Evolutionary conservation across 2,797 vertebrate genomes (phyloP).

Genomic region (Eurystomus glaucurus): DNA sequence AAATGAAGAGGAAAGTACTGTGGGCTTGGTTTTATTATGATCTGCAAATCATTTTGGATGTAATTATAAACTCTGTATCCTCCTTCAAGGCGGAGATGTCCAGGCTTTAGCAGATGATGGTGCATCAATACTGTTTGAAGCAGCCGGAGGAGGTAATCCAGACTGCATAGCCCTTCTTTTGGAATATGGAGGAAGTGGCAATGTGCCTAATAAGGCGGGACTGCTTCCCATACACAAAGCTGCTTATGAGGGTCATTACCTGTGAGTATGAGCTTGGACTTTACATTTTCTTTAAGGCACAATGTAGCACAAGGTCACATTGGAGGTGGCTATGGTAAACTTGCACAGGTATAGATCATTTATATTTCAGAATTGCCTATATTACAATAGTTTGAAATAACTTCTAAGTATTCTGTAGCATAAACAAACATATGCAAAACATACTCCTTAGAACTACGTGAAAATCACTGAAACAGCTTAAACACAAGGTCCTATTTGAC

Average conservation of each 20-base stretch:
- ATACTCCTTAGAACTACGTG: background rate
- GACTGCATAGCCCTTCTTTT: constrained; percentile 89
- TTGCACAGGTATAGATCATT: background rate
- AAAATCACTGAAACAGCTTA: background rate
- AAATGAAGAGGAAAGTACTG: background rate
- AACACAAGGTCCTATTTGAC: background rate
- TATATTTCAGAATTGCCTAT: background rate
- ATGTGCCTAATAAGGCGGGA: constrained; percentile 86
- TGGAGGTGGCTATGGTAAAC: background rate
- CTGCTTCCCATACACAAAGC: constrained; percentile 91
- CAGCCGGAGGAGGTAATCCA: constrained; percentile 88
- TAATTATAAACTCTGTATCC: background rate
- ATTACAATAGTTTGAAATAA: background rate
- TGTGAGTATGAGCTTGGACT: constrained; percentile 82
- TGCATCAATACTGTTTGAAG: constrained; percentile 88
- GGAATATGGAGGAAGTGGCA: constrained; percentile 88
- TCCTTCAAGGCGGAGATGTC: constrained; percentile 87
- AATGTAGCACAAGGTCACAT: background rate
- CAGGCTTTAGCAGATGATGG: constrained; percentile 87
- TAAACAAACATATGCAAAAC: background rate
- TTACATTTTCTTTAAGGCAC: background rate
- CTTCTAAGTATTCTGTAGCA: background rate
- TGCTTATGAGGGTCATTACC: constrained; percentile 90
- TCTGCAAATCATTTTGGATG: background rate
- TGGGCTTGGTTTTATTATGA: background rate